phyloP scores from a whole-genome alignment of 1,140 invertebrate species.

The Sinonovacula constricta region DNA sequence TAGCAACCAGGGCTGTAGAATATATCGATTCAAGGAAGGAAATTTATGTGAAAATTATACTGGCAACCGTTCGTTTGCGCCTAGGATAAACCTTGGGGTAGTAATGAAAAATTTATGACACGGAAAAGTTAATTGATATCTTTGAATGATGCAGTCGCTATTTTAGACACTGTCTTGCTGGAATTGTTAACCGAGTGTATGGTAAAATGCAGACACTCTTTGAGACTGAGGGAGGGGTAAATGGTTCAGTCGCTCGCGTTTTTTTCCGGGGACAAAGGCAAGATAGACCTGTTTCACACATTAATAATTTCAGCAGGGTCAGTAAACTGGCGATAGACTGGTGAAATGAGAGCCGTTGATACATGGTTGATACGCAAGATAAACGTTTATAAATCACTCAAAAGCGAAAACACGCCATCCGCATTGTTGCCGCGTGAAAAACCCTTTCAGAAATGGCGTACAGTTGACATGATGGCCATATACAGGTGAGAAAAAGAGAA shows the following conservation, averaged over 20 bases:
- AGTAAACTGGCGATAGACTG: not conserved
- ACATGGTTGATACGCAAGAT: not conserved
- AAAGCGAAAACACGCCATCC: not conserved
- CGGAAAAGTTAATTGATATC: not conserved
- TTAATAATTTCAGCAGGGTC: not conserved
- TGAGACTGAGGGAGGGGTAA: too few species aligned
- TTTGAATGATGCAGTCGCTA: too few species aligned
- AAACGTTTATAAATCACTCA: not conserved
- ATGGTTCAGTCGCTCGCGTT: too few species aligned
- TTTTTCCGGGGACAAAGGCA: too few species aligned
- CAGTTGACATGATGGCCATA: not conserved
- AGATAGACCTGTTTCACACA: too few species aligned
- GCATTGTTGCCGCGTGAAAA: not conserved
- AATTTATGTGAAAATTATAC: slow-evolving; percentile 1
- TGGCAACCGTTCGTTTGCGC: not conserved
- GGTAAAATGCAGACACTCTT: too few species aligned
- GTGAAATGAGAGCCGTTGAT: not conserved
- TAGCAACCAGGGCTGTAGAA: not conserved
- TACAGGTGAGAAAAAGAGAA: not conserved
- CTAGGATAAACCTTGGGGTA: not conserved
- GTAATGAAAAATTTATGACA: not conserved
- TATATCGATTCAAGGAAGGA: not conserved
- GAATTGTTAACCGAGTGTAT: too few species aligned
- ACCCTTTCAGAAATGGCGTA: not conserved
- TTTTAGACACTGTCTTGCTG: too few species aligned